These are phyloP conservation scores for Drymonia ruficornis DNA, from an alignment of 2,888 invertebrate species.

Conservation along the genomic window DNA sequence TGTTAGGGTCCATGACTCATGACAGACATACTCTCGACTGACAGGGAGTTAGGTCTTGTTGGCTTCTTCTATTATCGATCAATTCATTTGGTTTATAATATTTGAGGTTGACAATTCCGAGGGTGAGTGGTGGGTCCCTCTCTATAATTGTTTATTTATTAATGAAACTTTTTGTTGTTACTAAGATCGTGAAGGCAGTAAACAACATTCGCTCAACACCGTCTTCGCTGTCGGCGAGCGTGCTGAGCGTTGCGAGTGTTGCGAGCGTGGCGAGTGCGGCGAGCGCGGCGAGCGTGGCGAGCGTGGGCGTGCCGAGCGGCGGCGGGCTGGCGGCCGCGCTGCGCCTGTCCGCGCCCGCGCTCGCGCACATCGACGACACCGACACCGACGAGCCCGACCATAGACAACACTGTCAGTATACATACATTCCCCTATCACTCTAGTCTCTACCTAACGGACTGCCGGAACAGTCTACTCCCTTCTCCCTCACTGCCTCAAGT, in stretches of 20 bases:
- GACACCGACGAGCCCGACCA: slow-evolving; percentile 82
- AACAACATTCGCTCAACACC: slow-evolving; percentile 6
- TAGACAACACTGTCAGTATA: slow-evolving; percentile 62
- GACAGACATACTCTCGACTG: too few relatives aligned
- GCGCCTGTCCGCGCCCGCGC: slow-evolving; percentile 61
- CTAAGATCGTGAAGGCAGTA: slow-evolving; percentile 9
- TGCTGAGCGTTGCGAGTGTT: slow-evolving; percentile 26
- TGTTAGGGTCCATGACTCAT: too few relatives aligned
- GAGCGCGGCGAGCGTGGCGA: too few relatives aligned
- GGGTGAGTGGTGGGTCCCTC: too few relatives aligned
- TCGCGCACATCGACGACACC: slow-evolving; percentile 86
- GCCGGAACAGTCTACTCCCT: too few relatives aligned
- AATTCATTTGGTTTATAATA: too few relatives aligned
- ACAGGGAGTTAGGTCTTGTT: too few relatives aligned
- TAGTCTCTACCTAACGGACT: background rate
- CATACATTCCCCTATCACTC: slow-evolving; percentile 1
- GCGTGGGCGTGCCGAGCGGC: slow-evolving; percentile 15
- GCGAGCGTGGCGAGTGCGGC: slow-evolving; percentile 13
- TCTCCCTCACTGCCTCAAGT: too few relatives aligned
- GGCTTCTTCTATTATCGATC: too few relatives aligned
- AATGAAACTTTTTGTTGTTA: too few relatives aligned
- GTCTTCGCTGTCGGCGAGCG: slow-evolving; percentile 7
- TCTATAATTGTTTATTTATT: too few relatives aligned
- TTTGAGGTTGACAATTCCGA: too few relatives aligned
- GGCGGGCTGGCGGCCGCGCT: slow-evolving; percentile 44